Evolutionary conservation across 2,888 invertebrate genomes (phyloP), one percentile per base, ranked within the genome.

Genomic region (Carpatolechia fugitivella): DNA sequence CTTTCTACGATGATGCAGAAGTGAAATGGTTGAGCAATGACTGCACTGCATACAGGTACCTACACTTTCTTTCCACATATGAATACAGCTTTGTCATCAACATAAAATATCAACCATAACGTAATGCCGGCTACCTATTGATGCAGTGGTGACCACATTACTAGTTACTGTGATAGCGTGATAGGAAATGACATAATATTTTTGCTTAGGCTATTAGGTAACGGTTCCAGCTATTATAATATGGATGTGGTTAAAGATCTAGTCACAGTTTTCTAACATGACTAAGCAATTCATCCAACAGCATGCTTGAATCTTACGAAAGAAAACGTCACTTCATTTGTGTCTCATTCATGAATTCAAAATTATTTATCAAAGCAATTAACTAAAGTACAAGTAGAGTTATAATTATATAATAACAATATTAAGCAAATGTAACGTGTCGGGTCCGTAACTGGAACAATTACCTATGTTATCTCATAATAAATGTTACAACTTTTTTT

Each of bases 1-100:
- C 76, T 80, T 80, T 82, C 79, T 79, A 79, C 62, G 59, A 60
- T 56, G 60, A 60, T 50, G 50, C 50, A 50, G 49, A 49, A 49
- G 38, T 50, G 50, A 50, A 50, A 38, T 50, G 46, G 36, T 38
- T 50, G 6, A 36, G 29, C 50, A 50, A 50, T 50, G 16, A 41
- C 24, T 24, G 18, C 41, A 14, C 10, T 29, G 14, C 14, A 50
- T 16, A 11, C 20, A 29, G n/a, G 38, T 24, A 2, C 14, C 29
- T 20, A 29, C 13, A 50, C 36, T 50, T 50, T 50, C 38, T 20
- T 50, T 24, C 38, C 50, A 36, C 18, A 36, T 20, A 20, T 36
- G 20, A 48, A 48, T 48, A 20, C 7, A 44, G 44, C 35, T 49
- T 49, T 20, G 20, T 35, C 33, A 35, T 49, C 13, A 33, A 11